Evolutionary conservation across 2,113 vertebrate genomes (phyloP).

Genomic region (Phasianus colchicus): DNA sequence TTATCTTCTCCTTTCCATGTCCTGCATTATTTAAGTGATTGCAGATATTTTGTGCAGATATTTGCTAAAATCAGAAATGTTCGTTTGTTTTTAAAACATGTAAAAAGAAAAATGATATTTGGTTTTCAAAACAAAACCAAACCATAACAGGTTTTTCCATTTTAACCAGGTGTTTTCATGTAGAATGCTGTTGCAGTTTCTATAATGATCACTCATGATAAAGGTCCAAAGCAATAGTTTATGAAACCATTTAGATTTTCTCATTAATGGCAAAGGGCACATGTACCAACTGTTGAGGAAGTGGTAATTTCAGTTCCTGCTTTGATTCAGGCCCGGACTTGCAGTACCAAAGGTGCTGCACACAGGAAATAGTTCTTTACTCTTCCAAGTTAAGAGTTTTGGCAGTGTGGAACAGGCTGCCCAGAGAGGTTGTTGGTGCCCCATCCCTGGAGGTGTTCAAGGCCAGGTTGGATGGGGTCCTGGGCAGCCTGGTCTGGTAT

Average conservation of each 20-base stretch:
- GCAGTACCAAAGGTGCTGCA: background rate
- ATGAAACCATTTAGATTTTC: background rate
- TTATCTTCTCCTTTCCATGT: background rate
- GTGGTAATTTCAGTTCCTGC: background rate
- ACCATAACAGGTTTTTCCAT: background rate
- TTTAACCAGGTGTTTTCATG: background rate
- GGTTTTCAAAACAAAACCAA: background rate
- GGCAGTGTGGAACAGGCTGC: background rate
- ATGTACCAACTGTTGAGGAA: background rate
- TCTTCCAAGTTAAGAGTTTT: background rate
- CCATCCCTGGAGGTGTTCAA: too few species aligned
- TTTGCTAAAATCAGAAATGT: fast-evolving
- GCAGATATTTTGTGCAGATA: background rate
- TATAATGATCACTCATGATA: background rate
- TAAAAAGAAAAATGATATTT: background rate
- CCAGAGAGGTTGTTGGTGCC: too few species aligned
- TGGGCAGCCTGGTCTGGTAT: too few species aligned
- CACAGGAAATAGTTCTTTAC: background rate
- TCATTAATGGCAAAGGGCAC: background rate
- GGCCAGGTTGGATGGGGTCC: too few species aligned
- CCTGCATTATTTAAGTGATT: background rate
- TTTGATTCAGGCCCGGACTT: background rate
- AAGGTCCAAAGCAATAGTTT: background rate
- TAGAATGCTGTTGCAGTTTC: fast-evolving
- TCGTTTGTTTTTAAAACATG: background rate